Conservation (phyloP, 2,113 vertebrate genomes). For the Xiphorhynchus elegans region DNA sequence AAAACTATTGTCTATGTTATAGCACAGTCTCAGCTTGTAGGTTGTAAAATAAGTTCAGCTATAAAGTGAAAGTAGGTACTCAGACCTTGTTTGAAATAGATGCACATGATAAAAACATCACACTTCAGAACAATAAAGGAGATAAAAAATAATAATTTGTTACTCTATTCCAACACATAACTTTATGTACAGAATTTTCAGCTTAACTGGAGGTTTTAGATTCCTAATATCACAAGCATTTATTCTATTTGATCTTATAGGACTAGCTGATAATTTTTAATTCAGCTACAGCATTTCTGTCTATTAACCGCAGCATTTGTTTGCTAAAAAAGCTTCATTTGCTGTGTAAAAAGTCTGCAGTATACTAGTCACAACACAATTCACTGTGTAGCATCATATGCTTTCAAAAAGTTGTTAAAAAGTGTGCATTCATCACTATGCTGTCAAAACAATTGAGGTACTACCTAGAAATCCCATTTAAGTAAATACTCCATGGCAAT, state of each 20-base stretch:
- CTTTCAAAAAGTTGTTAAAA: background rate
- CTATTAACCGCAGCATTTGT: background rate
- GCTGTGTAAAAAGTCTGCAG: background rate
- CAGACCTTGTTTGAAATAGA: background rate
- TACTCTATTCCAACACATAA: background rate
- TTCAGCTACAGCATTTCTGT: background rate
- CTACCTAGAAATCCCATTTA: background rate
- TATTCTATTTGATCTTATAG: background rate
- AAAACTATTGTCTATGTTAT: background rate
- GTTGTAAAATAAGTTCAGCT: background rate
- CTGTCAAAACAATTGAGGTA: background rate
- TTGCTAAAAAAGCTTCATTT: background rate
- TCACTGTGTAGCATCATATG: background rate
- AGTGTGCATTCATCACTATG: background rate
- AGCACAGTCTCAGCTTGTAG: background rate
- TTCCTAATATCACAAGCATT: background rate
- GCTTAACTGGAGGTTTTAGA: background rate
- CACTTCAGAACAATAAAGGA: background rate
- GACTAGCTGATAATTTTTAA: background rate
- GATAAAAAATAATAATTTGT: background rate
- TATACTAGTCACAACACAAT: background rate
- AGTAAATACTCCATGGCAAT: background rate
- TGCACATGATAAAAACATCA: accelerated
- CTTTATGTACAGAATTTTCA: background rate
- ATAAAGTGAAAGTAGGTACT: background rate